These are phyloP conservation scores for Paramormyrops hopkinsi DNA, from an alignment of 2,797 vertebrate species.

Conservation along the genomic window DNA sequence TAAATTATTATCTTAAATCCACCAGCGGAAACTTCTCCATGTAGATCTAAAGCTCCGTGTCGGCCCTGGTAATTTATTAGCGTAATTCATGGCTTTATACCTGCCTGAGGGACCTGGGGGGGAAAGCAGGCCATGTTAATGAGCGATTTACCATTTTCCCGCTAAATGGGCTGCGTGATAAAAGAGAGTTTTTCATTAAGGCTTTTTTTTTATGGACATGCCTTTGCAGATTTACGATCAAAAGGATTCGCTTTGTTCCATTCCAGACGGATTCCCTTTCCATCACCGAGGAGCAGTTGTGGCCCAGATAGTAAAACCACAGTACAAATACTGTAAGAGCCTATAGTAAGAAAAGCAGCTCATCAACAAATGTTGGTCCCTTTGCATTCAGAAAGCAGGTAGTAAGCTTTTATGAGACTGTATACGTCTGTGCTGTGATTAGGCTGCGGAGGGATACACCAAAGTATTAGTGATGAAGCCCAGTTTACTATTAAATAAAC, in stretches of 20 bases:
- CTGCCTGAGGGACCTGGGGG: constrained; percentile 23
- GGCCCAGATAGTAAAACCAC: neutral
- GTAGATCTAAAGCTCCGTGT: constrained; percentile 28
- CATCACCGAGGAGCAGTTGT: constrained; percentile 19
- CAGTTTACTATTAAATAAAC: neutral
- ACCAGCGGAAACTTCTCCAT: constrained; percentile 28
- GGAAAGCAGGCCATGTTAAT: constrained; percentile 30
- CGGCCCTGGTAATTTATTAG: constrained; percentile 29
- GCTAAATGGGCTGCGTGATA: constrained; percentile 14
- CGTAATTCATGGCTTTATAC: constrained; percentile 25
- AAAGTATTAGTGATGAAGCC: neutral
- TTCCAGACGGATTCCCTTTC: constrained; percentile 21
- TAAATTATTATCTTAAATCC: neutral
- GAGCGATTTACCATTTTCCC: constrained; percentile 26
- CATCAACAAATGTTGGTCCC: neutral
- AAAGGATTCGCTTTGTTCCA: constrained; percentile 13
- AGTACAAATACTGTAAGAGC: neutral
- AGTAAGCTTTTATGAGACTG: neutral
- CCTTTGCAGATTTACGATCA: constrained; percentile 18
- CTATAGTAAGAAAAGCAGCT: neutral
- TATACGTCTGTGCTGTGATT: neutral
- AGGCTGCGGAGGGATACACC: neutral
- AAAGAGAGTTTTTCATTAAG: constrained; percentile 21
- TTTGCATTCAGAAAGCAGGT: neutral
- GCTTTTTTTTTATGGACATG: constrained; percentile 11